Evolutionary conservation across 2,113 vertebrate species (phyloP), one percentile per base, ranked within the genome.

Genomic region (Pelobates fuscus): DNA sequence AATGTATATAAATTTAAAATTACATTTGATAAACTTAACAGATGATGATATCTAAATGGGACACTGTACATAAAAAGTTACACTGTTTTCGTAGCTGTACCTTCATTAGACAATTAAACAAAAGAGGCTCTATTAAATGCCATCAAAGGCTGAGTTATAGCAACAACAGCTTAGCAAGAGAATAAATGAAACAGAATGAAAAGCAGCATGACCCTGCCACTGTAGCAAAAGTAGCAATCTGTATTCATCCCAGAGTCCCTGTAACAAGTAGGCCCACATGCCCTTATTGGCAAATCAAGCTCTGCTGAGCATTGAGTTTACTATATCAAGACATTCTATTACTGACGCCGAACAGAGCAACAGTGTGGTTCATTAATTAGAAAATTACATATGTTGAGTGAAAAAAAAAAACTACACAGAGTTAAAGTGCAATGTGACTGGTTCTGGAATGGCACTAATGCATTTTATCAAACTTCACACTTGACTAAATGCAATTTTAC

Each of bases 301-400:
- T 37, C 20, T 6, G 37, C 46, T 37, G 49, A 69, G 54, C 52
- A 20, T 23, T n/a, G n/a, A 37, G 29, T 69, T 69, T 57, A 57
- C n/a, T 57, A 27, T 23, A 69, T 24, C 27, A 27, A 37, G 21
- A 10, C 3, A 57, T 24, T 10, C 6, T 55, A 30, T 24, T 69
- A 2, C 27, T 37, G n/a, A 29, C 66, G 32, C n/a, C 3, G 37
- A 27, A 21, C 5, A 49, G 24, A 11, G 6, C 8, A 23, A 32
- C 27, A 23, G 18, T 55, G 49, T 7, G 5, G 3, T 55, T 41
- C 11, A 57, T 37, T 69, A 55, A 68, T 68, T 55, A 68, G n/a
- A 32, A n/a, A 8, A 49, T 4, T 1, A 14, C 49, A 52, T 15
- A 68, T 32, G 26, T 46, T 26, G 11, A 32, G 20, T 52, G 44